Base-by-base conservation (phyloP, 2,113 vertebrate species). In the Suncus etruscus region DNA sequence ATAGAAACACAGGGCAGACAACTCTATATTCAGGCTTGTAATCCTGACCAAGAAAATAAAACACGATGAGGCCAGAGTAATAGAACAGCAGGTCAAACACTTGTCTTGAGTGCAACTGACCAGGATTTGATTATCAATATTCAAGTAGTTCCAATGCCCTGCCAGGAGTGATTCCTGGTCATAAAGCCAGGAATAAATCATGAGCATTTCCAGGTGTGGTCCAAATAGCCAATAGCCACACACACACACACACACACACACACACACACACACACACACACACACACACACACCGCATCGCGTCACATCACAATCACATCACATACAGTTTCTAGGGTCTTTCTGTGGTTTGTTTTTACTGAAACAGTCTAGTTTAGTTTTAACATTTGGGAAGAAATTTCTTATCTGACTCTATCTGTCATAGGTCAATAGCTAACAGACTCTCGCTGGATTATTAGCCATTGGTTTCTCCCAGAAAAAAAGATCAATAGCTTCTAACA, bases 381-480 rank as follows among this genome's bases (percentile, higher is more conserved):
- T 94, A 25, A 65, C 31, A 47, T n/a, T 20, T 14, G 70, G 58
- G 12, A 85, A 94, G 76, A 94, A 73, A 86, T 91, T 87, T 86
- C 80, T 69, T 90, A 79, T 69, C 88, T 90, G 65, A 51, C 7
- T 86, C 24, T 48, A 50, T 90, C 90, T 85, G 61, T 93, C 83
- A 94, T n/a, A 78, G 58, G 74, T 87, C 77, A 76, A 88, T 76
- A n/a, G 72, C 83, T 87, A 81, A 89, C 80, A 88, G 73, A 88
- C 74, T 54, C 68, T 93, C 48, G 73, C 81, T 95, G 90, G 84
- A 75, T 92, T 47, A 87, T 95, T 94, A 96, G 77, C 83, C 77
- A 96, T 89, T 92, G 70, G 74, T 89, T 91, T 94, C 90, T 92
- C 45, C 51, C 87, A 87, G 85, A 92, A 94, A 92, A 94, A 72